Evolutionary conservation across 1,140 invertebrate species (phyloP).

Genomic region (Plodia interpunctella): DNA sequence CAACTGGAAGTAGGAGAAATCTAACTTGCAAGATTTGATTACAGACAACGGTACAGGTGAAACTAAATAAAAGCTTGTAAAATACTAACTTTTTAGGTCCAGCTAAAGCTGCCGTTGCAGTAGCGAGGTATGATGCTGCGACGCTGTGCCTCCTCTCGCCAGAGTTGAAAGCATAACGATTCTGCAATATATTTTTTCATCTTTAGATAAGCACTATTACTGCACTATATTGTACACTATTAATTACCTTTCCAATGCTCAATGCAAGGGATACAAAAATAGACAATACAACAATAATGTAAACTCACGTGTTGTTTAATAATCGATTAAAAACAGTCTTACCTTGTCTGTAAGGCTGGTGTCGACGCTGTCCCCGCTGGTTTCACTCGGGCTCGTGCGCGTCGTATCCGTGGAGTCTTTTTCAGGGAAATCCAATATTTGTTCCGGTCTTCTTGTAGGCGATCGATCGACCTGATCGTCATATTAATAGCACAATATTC

Average conservation of each 20-base stretch:
- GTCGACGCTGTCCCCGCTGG: slow-evolving; percentile 36
- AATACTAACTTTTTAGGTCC: slow-evolving; percentile 32
- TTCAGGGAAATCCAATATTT: slow-evolving; percentile 42
- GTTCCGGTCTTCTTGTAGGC: neutral
- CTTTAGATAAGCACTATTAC: too few relatives aligned
- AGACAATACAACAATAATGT: too few relatives aligned
- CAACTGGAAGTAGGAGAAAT: too few relatives aligned
- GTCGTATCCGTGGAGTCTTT: slow-evolving; percentile 48
- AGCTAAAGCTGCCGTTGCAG: slow-evolving; percentile 52
- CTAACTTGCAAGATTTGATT: too few relatives aligned
- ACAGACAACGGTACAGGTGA: too few relatives aligned
- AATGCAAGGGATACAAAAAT: too few relatives aligned
- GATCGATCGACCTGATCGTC: neutral
- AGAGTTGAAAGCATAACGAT: slow-evolving; percentile 19
- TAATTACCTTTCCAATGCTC: too few relatives aligned
- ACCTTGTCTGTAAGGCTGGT: slow-evolving; percentile 37
- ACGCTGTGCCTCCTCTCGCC: slow-evolving; percentile 47
- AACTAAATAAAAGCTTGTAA: neutral
- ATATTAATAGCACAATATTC: too few relatives aligned
- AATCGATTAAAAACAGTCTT: neutral
- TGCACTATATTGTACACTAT: too few relatives aligned
- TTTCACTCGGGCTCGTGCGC: slow-evolving; percentile 38
- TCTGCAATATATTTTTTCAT: slow-evolving; percentile 18
- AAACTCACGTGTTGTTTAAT: neutral
- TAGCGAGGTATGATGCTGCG: slow-evolving; percentile 52